Percentiles rank a stretch among this genome's conserved stretches.
phyloP scores from a whole-genome alignment of 1,140 invertebrate genomes.

The Physella acuta region DNA sequence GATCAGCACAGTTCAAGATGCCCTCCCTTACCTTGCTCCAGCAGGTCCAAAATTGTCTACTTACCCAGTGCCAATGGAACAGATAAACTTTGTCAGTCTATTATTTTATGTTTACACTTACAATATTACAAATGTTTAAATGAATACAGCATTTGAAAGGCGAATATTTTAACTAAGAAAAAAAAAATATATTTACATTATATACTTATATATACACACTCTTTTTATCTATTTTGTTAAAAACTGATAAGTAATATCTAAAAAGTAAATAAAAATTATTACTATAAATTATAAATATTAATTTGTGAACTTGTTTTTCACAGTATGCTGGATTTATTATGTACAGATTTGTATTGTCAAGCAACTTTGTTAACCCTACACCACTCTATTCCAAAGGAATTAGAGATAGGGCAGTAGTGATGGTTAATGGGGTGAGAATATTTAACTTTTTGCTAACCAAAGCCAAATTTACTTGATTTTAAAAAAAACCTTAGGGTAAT shows the following conservation, averaged over 20 bases:
- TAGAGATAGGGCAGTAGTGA: slow-evolving; percentile 75
- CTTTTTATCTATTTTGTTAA: too few species aligned
- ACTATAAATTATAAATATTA: not conserved
- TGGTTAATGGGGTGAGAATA: slow-evolving; percentile 69
- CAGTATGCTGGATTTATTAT: slow-evolving; percentile 70
- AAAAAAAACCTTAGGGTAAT: too few species aligned
- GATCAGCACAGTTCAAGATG: slow-evolving; percentile 41
- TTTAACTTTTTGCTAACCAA: too few species aligned
- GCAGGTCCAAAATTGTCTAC: slow-evolving; percentile 36
- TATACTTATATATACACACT: too few species aligned
- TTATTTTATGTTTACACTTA: too few species aligned
- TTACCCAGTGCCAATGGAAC: slow-evolving; percentile 69
- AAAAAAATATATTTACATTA: too few species aligned
- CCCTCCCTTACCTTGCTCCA: slow-evolving; percentile 29
- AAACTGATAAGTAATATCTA: too few species aligned
- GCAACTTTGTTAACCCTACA: slow-evolving; percentile 62
- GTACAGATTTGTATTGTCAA: slow-evolving; percentile 69
- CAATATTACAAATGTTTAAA: too few species aligned
- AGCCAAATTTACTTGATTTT: too few species aligned
- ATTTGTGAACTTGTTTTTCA: slow-evolving; percentile 11
- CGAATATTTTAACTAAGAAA: too few species aligned
- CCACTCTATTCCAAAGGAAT: slow-evolving; percentile 65
- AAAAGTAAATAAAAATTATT: not conserved
- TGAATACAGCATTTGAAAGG: too few species aligned
- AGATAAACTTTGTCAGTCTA: slow-evolving; percentile 39